Evolutionary conservation across 64 coral and sea anemone genomes (phyloP).

Genomic region (Actinia tenebrosa): DNA sequence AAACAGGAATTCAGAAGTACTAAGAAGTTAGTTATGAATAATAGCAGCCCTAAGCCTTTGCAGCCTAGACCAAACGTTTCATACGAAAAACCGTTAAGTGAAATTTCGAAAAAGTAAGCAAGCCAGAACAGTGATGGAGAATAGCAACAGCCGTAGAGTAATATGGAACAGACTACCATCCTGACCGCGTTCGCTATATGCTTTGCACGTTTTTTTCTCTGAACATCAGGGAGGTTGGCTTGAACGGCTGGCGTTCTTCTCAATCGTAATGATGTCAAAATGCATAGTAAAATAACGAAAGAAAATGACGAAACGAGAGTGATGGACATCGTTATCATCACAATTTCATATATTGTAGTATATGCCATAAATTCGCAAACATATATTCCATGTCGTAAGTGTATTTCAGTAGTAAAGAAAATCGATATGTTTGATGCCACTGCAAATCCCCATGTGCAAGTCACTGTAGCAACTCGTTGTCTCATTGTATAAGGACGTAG

Average conservation of each 20-base stretch:
- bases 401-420: too few relatives aligned
- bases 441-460: not conserved
- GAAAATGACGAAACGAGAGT: not conserved
- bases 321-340: too few relatives aligned
- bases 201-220: not conserved
- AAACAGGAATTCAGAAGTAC: not conserved
- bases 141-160: not conserved
- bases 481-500: not conserved
- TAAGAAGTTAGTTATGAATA: not conserved
- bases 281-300: not conserved
- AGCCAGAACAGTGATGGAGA: not conserved
- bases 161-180: not conserved
- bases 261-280: too few relatives aligned
- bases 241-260: not conserved
- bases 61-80: not conserved
- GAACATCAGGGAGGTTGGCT: not conserved
- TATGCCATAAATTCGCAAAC: too few relatives aligned
- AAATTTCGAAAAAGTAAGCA: not conserved
- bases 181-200: not conserved
- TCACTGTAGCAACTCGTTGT: not conserved
- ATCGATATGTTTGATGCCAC: not conserved
- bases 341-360: not conserved
- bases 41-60: not conserved
- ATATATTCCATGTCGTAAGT: too few relatives aligned
- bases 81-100: not conserved